These are phyloP conservation scores for Gasterosteus aculeatus DNA, from an alignment of 2,113 vertebrate species.

Conservation along the genomic window DNA sequence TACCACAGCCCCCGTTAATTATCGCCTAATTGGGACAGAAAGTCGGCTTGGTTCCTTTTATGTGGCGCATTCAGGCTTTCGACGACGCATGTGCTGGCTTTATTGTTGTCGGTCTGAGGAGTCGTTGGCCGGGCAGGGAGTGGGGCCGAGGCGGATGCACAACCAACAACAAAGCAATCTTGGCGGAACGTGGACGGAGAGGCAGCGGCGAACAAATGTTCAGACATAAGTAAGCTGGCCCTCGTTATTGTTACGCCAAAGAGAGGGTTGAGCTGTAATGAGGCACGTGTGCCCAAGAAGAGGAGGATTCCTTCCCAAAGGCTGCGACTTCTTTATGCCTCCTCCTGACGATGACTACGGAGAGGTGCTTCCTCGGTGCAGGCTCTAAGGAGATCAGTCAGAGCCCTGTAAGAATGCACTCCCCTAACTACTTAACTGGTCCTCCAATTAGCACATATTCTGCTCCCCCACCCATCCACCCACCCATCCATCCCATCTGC, in stretches of 20 bases:
- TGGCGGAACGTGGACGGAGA: slow-evolving; percentile 69
- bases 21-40: slow-evolving; percentile 87
- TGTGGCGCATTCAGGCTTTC: slow-evolving; percentile 74
- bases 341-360: slow-evolving; percentile 26
- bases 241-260: slow-evolving; percentile 65
- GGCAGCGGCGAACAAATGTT: slow-evolving; percentile 61
- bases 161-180: slow-evolving; percentile 82
- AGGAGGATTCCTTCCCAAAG: slow-evolving; percentile 73
- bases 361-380: slow-evolving; percentile 52
- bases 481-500: slow-evolving; percentile 40
- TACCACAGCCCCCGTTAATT: slow-evolving; percentile 88
- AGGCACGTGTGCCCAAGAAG: slow-evolving; percentile 74
- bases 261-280: slow-evolving; percentile 76
- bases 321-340: slow-evolving; percentile 61
- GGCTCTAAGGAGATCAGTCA: slow-evolving; percentile 88
- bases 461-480: slow-evolving; percentile 7
- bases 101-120: slow-evolving; percentile 78
- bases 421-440: slow-evolving; percentile 84
- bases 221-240: slow-evolving; percentile 67
- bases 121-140: slow-evolving; percentile 76
- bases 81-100: slow-evolving; percentile 70
- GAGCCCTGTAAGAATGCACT: slow-evolving; percentile 84
- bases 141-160: slow-evolving; percentile 83
- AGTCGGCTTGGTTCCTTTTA: slow-evolving; percentile 59
- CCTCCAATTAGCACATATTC: slow-evolving; percentile 82